Evolutionary conservation across 1,140 invertebrate species (phyloP), one percentile per base, ranked within the genome.

Genomic region (Brachionus calyciflorus): DNA sequence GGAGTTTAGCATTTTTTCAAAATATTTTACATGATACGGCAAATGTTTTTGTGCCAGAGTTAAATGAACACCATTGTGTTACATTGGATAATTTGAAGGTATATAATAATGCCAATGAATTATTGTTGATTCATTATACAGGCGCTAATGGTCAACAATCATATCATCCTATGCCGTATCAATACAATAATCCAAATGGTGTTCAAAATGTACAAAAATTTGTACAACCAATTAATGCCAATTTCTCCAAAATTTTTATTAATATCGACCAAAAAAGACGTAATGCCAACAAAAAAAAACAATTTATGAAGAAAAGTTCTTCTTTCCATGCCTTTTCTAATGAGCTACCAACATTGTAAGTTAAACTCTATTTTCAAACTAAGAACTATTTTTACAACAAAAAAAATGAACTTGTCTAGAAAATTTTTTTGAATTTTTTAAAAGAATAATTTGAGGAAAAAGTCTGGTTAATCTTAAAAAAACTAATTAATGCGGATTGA

Each of bases 181-280:
- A 24, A 14, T 6, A 14, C 3, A 65, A 65, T 44, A 65, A 65
- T 65, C 60, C 60, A 1, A 65, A 65, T 9, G 60, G 60, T 26
- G 46, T 73, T 73, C 69, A 73, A 55, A 73, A 73, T 73, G 69
- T 73, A 73, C 69, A 73, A 73, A 73, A 73, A 73, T 73, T 73
- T 73, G 69, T 73, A 73, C 69, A 73, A 30, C 21, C 69, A 17
- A 21, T 73, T 12, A 51, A 73, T 51, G 30, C 46, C 4, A 37
- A 73, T 24, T 73, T 73, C 24, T 53, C 69, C 9, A 73, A 73
- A 55, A 49, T 73, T 30, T 55, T 73, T 30, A 37, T 73, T n/a
- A 49, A 49, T 51, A 24, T 1, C n/a, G 69, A 73, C 4, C n/a
- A 33, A 33, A 73, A 73, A 37, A 19, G 69, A 26, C 44, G 69